phyloP scores from a whole-genome alignment of 2,797 vertebrate genomes.

The Malurus leucopterus region DNA sequence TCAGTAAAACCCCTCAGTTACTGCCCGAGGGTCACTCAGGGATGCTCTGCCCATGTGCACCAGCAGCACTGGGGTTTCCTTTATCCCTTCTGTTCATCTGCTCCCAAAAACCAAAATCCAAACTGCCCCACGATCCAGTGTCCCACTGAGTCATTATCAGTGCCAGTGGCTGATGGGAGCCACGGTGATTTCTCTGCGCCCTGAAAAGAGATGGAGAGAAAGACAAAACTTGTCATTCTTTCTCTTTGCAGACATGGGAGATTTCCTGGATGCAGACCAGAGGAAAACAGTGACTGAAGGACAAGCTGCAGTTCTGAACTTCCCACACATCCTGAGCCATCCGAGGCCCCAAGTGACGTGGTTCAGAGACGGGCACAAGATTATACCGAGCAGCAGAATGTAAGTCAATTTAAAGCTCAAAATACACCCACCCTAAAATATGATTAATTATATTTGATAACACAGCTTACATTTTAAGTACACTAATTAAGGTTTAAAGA shows the following conservation, averaged over 20 bases:
- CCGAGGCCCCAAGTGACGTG: conserved; percentile 89
- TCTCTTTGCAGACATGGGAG: conserved; percentile 80
- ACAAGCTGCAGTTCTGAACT: conserved; percentile 80
- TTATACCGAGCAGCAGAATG: conserved; percentile 88
- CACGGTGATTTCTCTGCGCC: background rate
- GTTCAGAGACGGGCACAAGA: conserved; percentile 94
- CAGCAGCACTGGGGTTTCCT: background rate
- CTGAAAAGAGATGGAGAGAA: background rate
- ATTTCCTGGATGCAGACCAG: conserved; percentile 80
- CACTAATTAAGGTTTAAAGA: conserved; percentile 36
- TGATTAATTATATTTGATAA: conserved; percentile 13
- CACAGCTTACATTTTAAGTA: background rate
- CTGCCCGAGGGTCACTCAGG: background rate
- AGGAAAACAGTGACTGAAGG: conserved; percentile 79
- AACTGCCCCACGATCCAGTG: background rate
- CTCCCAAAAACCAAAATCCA: background rate
- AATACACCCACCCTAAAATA: background rate
- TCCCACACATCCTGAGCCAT: conserved; percentile 76
- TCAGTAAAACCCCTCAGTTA: background rate
- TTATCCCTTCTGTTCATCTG: background rate
- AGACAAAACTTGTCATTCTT: background rate
- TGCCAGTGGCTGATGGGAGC: background rate
- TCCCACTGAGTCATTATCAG: background rate
- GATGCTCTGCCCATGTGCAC: background rate
- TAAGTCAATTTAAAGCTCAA: conserved; percentile 69